These are phyloP conservation scores for Rhinolophus ferrumequinum DNA, from an alignment of 2,113 vertebrate genomes.

Conservation along the genomic window DNA sequence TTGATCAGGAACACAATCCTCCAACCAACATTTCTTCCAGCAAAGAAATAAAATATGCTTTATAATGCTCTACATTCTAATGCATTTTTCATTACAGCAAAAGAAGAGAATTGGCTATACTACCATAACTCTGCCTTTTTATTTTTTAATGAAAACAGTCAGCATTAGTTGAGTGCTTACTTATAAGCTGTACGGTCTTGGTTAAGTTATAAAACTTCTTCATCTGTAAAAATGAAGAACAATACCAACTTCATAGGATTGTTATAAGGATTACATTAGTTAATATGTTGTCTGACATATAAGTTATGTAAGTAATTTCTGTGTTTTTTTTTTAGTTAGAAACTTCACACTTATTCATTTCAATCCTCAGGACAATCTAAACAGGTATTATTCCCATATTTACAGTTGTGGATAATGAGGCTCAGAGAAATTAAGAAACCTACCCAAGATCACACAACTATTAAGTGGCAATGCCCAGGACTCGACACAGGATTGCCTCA, in stretches of 20 bases:
- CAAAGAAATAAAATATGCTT: constrained; percentile 33
- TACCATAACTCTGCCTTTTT: neutral
- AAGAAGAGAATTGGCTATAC: neutral
- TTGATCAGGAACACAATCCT: neutral
- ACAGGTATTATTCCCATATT: neutral
- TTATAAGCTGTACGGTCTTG: neutral
- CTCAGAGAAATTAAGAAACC: neutral
- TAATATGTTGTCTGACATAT: neutral
- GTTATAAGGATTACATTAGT: neutral
- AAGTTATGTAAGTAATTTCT: neutral
- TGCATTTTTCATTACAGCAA: neutral
- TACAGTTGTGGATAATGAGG: neutral
- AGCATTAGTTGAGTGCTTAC: neutral
- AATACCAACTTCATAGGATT: neutral
- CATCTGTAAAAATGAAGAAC: neutral
- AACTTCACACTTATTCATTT: neutral
- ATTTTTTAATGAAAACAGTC: neutral
- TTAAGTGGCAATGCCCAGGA: neutral
- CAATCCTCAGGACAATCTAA: neutral
- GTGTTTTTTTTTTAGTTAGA: neutral
- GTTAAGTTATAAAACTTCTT: neutral
- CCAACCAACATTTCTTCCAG: neutral
- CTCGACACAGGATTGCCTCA: neutral
- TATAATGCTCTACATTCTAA: neutral
- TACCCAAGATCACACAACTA: neutral